phyloP scores from a whole-genome alignment of 2,888 invertebrate genomes.

The Ectemnius cavifrons region DNA sequence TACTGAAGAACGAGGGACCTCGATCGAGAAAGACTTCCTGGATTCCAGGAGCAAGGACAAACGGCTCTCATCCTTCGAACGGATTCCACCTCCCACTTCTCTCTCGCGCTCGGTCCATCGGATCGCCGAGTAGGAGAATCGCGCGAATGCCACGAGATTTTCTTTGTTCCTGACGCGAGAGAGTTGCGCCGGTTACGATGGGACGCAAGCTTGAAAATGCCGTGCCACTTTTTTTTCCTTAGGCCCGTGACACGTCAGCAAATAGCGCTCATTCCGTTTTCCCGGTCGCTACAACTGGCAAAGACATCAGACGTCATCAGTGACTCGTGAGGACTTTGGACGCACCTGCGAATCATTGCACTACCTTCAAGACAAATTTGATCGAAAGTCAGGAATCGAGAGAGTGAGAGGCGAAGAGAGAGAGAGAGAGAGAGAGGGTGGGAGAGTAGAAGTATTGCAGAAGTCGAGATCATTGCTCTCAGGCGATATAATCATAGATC shows the following conservation, averaged over 20 bases:
- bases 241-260: conserved; percentile 40
- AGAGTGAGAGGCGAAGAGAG: neutral
- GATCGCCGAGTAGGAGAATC: conserved; percentile 42
- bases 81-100: no score
- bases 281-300: neutral
- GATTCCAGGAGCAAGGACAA: conserved; percentile 71
- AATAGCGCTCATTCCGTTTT: conserved; percentile 50
- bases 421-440: neutral
- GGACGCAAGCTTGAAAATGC: conserved; percentile 20
- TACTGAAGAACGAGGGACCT: conserved; percentile 28
- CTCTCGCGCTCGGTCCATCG: no score
- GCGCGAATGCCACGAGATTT: conserved; percentile 59
- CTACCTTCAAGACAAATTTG: no score
- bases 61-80: conserved; percentile 61
- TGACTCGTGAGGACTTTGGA: neutral
- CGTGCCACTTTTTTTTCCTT: conserved; percentile 41
- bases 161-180: conserved; percentile 60
- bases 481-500: conserved; percentile 31
- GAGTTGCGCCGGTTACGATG: conserved; percentile 13
- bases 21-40: conserved; percentile 62
- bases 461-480: conserved; percentile 10
- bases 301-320: neutral
- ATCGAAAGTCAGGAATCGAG: neutral
- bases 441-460: neutral
- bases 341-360: neutral